Evolutionary conservation across 2,888 invertebrate genomes (phyloP).

Genomic region (Microctonus aethiopoides): DNA sequence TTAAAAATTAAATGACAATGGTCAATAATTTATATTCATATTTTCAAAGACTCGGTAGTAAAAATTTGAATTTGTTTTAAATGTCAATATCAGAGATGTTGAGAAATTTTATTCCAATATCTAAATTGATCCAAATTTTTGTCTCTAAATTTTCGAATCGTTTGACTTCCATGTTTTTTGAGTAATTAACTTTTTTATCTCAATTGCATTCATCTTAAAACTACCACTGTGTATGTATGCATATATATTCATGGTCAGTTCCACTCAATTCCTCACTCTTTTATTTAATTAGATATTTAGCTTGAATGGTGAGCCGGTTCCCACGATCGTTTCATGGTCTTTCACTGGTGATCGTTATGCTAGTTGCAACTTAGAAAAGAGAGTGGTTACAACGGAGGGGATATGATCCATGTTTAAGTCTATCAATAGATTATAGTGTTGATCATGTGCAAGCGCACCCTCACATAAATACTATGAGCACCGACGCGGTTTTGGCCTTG

Average conservation of each 20-base stretch:
- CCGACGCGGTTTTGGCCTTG: constrained; percentile 58
- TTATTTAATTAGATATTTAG: constrained; percentile 44
- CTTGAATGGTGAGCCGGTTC: constrained; percentile 50
- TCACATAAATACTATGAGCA: constrained; percentile 41
- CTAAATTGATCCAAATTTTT: too few species aligned
- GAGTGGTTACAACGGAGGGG: constrained; percentile 25
- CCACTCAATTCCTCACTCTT: constrained; percentile 32
- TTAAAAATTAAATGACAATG: too few species aligned
- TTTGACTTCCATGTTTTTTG: too few species aligned
- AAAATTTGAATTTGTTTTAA: too few species aligned
- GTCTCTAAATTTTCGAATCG: too few species aligned
- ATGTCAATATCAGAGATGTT: too few species aligned
- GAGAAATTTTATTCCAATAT: too few species aligned
- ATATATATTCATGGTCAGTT: constrained; percentile 11
- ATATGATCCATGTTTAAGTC: constrained; percentile 38
- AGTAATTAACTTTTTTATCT: too few species aligned
- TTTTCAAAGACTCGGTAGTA: too few species aligned
- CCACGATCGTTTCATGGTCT: constrained; percentile 62
- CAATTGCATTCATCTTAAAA: too few species aligned
- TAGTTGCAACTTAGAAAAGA: constrained; percentile 14
- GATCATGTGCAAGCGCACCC: constrained; percentile 44
- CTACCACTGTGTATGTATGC: not conserved
- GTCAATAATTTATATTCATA: too few species aligned
- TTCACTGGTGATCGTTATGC: constrained; percentile 8
- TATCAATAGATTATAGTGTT: constrained; percentile 32